Percentiles rank a stretch among this genome's conserved stretches.
Conservation (phyloP, 2,888 invertebrate genomes). For the Ectemnius lituratus region DNA sequence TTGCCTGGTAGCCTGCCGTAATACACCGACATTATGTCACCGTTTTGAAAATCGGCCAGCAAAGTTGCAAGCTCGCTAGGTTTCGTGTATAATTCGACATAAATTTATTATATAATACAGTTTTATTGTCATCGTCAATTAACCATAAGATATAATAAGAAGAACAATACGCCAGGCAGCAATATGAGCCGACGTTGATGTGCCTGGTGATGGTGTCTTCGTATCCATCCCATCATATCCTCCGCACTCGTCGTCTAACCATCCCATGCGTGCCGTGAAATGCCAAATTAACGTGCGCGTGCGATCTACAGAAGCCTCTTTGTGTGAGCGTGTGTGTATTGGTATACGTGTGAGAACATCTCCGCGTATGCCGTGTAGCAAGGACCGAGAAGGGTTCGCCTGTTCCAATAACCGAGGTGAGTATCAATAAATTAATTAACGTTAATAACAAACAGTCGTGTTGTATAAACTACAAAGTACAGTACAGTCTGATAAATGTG, state of each 20-base stretch:
- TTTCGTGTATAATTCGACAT: conserved; percentile 37
- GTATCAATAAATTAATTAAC: conserved; percentile 71
- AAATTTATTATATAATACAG: conserved; percentile 63
- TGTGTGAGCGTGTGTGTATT: conserved; percentile 15
- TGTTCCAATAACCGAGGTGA: conserved; percentile 43
- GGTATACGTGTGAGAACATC: conserved; percentile 21
- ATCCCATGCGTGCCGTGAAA: conserved; percentile 40
- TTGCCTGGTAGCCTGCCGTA: conserved; percentile 5
- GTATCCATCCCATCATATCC: conserved; percentile 34
- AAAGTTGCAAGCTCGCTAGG: conserved; percentile 18
- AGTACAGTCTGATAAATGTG: conserved; percentile 75
- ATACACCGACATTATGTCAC: conserved; percentile 22
- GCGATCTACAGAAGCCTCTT: conserved; percentile 33
- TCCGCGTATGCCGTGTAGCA: conserved; percentile 21
- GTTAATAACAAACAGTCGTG: conserved; percentile 72
- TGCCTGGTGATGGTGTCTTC: conserved; percentile 45
- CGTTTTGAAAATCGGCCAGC: conserved; percentile 18
- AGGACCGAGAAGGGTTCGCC: conserved; percentile 34
- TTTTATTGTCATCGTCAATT: conserved; percentile 63
- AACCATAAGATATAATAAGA: conserved; percentile 67
- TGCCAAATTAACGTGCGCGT: conserved; percentile 51
- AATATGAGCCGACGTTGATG: conserved; percentile 69
- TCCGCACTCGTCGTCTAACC: conserved; percentile 50
- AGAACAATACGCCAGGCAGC: conserved; percentile 67
- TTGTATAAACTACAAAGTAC: conserved; percentile 74